Evolutionary conservation across 2,888 invertebrate species (phyloP).

Genomic region (Synanthedon andrenaeformis): DNA sequence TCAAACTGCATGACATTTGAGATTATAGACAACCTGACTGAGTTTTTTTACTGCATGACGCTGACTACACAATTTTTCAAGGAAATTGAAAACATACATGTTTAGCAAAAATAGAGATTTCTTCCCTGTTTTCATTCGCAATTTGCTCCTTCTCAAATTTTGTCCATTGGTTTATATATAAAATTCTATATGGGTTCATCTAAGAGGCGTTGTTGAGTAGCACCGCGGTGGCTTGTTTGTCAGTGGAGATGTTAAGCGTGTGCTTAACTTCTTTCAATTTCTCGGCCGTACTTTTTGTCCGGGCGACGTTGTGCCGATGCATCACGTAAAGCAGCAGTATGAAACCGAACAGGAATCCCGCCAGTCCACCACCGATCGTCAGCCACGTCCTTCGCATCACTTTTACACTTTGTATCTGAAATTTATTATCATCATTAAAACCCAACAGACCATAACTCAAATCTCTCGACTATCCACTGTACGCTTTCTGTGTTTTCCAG

Average conservation of each 20-base stretch:
- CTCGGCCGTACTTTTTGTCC: constrained; percentile 41
- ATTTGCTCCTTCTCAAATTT: no score
- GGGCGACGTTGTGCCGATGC: constrained; percentile 59
- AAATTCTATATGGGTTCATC: no score
- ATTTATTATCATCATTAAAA: constrained; percentile 1
- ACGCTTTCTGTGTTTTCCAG: no score
- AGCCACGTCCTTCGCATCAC: constrained; percentile 54
- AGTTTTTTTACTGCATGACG: no score
- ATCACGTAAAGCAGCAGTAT: constrained; percentile 56
- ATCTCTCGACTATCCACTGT: not conserved
- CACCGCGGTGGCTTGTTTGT: constrained; percentile 34
- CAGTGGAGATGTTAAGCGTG: constrained; percentile 24
- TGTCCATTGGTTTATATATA: no score
- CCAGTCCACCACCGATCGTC: constrained; percentile 52
- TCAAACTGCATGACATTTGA: no score
- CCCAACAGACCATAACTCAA: no score
- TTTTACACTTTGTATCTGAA: constrained; percentile 35
- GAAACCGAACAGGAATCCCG: constrained; percentile 57
- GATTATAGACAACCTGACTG: no score
- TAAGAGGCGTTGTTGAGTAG: constrained; percentile 33
- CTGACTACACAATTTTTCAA: no score
- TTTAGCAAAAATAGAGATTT: no score
- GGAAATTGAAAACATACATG: no score
- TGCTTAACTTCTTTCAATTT: constrained; percentile 26
- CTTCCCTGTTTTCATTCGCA: no score